Conservation (phyloP, 92 coral and sea anemone genomes). For the Zoanthus solanderi region DNA sequence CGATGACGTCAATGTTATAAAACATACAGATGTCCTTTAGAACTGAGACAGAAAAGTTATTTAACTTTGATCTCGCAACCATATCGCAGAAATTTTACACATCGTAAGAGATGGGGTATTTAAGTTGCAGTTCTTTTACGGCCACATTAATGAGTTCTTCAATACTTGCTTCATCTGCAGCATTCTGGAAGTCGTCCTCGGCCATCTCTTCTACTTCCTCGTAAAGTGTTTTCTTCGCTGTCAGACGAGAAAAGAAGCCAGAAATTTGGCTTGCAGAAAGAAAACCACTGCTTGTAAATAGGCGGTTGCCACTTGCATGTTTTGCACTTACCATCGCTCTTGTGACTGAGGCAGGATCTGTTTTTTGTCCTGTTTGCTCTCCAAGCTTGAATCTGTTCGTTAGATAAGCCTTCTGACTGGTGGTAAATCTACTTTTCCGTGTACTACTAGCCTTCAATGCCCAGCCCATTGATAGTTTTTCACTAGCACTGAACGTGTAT, state of each 20-base stretch:
- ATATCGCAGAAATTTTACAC: conserved; percentile 45
- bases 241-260: no score
- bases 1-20: conserved; percentile 46
- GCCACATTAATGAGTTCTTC: background rate
- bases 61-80: conserved; percentile 40
- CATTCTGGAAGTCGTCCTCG: background rate
- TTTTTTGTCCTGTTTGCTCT: no score
- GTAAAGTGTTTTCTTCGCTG: background rate
- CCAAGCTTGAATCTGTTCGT: background rate
- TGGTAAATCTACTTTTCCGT: conserved; percentile 33
- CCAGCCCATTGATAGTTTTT: conserved; percentile 50
- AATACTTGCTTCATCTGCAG: background rate
- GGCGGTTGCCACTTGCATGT: no score
- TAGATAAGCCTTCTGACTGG: conserved; percentile 39
- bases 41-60: conserved; percentile 44
- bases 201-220: background rate
- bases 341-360: no score
- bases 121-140: conserved; percentile 20
- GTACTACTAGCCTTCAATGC: conserved; percentile 45
- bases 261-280: no score
- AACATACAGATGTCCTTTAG: conserved; percentile 40
- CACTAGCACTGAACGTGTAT: conserved; percentile 16
- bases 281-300: no score
- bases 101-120: conserved; percentile 60
- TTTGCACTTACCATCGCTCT: no score